Base-by-base conservation (phyloP, 2,888 invertebrate species). In the Drosophila putrida region DNA sequence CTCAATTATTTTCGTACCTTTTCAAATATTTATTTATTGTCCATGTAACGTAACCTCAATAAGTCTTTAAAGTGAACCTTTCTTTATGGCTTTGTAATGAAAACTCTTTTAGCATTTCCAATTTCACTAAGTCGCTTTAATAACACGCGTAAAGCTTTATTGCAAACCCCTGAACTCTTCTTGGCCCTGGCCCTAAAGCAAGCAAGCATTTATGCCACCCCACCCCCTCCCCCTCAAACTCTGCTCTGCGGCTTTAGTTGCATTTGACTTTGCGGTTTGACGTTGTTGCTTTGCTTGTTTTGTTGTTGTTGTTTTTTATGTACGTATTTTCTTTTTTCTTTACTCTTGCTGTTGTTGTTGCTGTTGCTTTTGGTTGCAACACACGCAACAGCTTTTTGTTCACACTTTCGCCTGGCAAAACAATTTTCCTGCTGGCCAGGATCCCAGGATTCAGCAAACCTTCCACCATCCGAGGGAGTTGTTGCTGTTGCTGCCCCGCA, bases 351-450 rank as follows among this genome's bases (percentile, higher is more conserved):
- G 28, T 8, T 28, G 28, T 4, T 66, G n/a, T 28, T 54, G 54
- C 33, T 70, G 36, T 51, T 71, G 38, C 36, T 39, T 73, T 78
- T 58, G 78, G 64, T 55, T 80, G 75, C 78, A 75, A 68, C 89
- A 81, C 84, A 88, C 84, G 87, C 84, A 84, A 85, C 89, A 89
- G 89, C 88, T 87, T 88, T 88, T 90, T 90, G 84, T 89, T 89
- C 84, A 89, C 89, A 89, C 90, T 90, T 89, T 89, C 88, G 86
- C 89, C 77, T 80, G 80, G 90, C 80, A 85, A 80, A 87, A 90
- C 89, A 90, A 85, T 84, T 89, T 84, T 70, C 65, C 79, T 74
- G 73, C 73, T 74, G 71, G 67, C 63, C 64, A 64, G 64, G 72
- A 58, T 72, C 71, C 61, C 72, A n/a, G n/a, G 71, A 66, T 71